phyloP scores from a whole-genome alignment of 2,888 invertebrate genomes.

The Lepidocyrtinus sp. region DNA sequence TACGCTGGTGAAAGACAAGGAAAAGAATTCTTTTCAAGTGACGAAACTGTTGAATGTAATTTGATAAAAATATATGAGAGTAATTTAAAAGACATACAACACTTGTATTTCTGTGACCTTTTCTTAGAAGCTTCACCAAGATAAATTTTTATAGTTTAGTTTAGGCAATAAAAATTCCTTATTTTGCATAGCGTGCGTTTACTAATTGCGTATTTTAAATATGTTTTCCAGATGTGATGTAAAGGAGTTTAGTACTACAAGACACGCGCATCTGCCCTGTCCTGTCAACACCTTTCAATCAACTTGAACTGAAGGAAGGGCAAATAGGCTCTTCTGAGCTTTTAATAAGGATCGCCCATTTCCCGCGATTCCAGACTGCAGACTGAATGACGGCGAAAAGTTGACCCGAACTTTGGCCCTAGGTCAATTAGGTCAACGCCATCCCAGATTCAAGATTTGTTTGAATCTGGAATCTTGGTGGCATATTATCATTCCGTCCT shows the following conservation, averaged over 20 bases:
- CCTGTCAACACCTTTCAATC: neutral
- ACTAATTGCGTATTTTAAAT: slow-evolving; percentile 10
- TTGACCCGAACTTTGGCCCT: neutral
- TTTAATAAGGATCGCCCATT: neutral
- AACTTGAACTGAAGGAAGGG: neutral
- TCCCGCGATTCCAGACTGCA: neutral
- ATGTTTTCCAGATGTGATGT: slow-evolving; percentile 10
- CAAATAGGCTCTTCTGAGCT: neutral
- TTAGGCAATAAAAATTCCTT: neutral
- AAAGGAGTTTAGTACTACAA: neutral
- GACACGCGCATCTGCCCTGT: neutral
- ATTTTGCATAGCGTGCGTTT: neutral
- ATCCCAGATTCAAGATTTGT: too few relatives aligned
- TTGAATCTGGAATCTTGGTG: too few relatives aligned
- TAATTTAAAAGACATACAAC: neutral
- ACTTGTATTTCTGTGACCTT: too few relatives aligned
- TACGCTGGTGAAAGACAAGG: neutral
- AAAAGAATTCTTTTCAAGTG: neutral
- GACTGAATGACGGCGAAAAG: slow-evolving; percentile 1
- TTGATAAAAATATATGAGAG: neutral
- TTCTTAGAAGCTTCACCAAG: neutral
- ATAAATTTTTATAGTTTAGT: neutral
- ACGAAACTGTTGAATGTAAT: neutral
- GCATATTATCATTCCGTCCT: too few relatives aligned
- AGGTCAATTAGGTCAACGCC: too few relatives aligned